Percentiles rank a stretch among this genome's conserved stretches.
Evolutionary conservation across 1,140 invertebrate species (phyloP).

Genomic region (Panagrolaimus sp.): DNA sequence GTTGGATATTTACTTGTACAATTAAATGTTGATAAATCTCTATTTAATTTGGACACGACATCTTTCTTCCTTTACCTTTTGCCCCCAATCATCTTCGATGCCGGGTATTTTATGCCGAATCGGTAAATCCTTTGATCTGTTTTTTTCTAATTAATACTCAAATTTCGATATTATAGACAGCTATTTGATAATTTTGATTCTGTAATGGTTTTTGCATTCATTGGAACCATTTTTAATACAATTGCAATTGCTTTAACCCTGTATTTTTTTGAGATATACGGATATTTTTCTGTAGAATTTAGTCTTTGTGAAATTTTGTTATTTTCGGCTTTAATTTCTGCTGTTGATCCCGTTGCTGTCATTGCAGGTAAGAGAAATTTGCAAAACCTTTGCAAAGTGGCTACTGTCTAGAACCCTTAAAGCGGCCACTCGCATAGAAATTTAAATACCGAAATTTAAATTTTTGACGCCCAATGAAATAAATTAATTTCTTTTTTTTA

Average conservation of each 20-base stretch:
- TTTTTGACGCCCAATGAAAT: too few relatives aligned
- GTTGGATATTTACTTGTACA: background rate
- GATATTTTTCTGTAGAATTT: conserved; percentile 9
- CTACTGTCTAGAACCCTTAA: too few relatives aligned
- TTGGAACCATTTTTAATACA: conserved; percentile 11
- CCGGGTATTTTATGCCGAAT: conserved; percentile 11
- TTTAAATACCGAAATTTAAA: too few relatives aligned
- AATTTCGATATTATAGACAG: too few relatives aligned
- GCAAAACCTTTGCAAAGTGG: too few relatives aligned
- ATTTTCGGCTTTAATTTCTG: conserved; percentile 91
- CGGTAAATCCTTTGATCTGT: too few relatives aligned
- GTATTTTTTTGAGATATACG: background rate
- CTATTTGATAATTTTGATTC: conserved; percentile 17
- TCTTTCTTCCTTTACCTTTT: conserved; percentile 13
- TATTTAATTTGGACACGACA: background rate
- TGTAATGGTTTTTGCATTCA: conserved; percentile 5
- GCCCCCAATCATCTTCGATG: conserved; percentile 11
- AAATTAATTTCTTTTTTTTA: too few relatives aligned
- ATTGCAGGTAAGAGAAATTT: too few relatives aligned
- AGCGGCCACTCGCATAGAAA: too few relatives aligned
- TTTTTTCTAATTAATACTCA: too few relatives aligned
- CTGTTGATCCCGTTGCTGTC: conserved; percentile 88
- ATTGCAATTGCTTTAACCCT: background rate
- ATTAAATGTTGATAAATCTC: background rate
- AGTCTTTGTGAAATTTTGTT: conserved; percentile 65